These are phyloP conservation scores for Brachycybe producta DNA, from an alignment of 2,888 invertebrate genomes.

Conservation along the genomic window DNA sequence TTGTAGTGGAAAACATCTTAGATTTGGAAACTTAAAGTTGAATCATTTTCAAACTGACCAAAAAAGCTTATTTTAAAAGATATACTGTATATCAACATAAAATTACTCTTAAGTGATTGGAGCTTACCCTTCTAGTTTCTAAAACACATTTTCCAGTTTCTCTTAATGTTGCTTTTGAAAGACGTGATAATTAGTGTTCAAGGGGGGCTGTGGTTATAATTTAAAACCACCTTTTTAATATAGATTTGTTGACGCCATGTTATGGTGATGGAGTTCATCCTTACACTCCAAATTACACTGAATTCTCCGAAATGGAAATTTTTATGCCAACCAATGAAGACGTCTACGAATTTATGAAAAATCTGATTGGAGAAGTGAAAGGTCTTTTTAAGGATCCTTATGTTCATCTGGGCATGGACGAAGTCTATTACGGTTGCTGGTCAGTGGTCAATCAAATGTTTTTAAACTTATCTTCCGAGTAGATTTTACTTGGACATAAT, in stretches of 20 bases:
- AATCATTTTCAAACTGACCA: too few relatives aligned
- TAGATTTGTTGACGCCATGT: constrained; percentile 24
- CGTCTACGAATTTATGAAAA: constrained; percentile 34
- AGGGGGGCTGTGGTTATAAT: too few relatives aligned
- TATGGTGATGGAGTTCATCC: constrained; percentile 23
- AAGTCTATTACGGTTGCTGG: constrained; percentile 74
- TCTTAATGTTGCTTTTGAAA: too few relatives aligned
- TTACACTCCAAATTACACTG: constrained; percentile 22
- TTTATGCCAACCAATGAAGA: constrained; percentile 34
- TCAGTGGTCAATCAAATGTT: constrained; percentile 31
- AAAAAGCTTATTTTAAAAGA: constrained; percentile 37
- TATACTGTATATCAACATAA: too few relatives aligned
- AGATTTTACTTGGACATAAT: background rate
- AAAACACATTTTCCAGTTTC: too few relatives aligned
- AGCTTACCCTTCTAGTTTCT: too few relatives aligned
- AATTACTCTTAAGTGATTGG: too few relatives aligned
- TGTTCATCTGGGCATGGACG: constrained; percentile 84
- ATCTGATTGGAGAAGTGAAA: constrained; percentile 35
- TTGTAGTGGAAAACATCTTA: too few relatives aligned
- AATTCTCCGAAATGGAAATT: constrained; percentile 23
- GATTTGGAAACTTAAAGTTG: too few relatives aligned
- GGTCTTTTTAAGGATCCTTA: constrained; percentile 46
- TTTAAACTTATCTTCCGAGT: background rate
- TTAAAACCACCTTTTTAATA: too few relatives aligned
- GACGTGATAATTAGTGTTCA: too few relatives aligned